Base-by-base conservation (phyloP, 1,140 invertebrate genomes). In the Drosophila pandora region DNA sequence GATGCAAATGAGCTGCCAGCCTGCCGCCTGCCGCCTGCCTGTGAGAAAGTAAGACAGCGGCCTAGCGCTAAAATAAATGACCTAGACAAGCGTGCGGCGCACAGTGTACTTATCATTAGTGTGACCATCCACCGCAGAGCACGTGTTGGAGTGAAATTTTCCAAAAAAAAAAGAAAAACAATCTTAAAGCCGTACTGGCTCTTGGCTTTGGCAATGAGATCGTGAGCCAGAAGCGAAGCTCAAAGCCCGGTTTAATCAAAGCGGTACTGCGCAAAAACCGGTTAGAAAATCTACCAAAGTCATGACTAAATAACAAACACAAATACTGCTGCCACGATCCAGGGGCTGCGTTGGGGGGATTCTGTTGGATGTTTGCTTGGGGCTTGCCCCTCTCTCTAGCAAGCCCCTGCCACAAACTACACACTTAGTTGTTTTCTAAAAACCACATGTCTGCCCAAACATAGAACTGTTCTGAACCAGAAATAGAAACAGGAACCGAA, bases 251-350 rank as follows among this genome's bases (percentile, higher is more conserved):
- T 83, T 76, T 76, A 80, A 83, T 84, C 53, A 53, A 74, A 62
- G 59, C 59, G 59, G 59, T 62, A 62, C 56, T 49, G 59, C 65
- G 57, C 21, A 25, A 76, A 77, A 87, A 87, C 82, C 82, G 82
- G 82, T 87, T 87, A 87, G 83, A 87, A 87, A 87, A 87, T 87
- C 78, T 50, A 75, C 68, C 68, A 82, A 79, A 63, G 59, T 77
- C 74, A 84, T 81, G 81, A 87, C 73, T 81, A 64, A 77, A 69
- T 17, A 43, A 74, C 76, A 81, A 87, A 85, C 68, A 80, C 50
- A 61, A 75, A 60, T 43, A 61, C 61, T 57, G 63, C 65, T 41
- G 43, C 48, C 25, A 22, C 50, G 50, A 70, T 48, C 21, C 67
- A 70, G 64, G n/a, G 67, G 63, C 67, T 47, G 32, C 41, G 43